Base-by-base conservation (phyloP, 2,113 vertebrate species). In the Gambusia affinis region DNA sequence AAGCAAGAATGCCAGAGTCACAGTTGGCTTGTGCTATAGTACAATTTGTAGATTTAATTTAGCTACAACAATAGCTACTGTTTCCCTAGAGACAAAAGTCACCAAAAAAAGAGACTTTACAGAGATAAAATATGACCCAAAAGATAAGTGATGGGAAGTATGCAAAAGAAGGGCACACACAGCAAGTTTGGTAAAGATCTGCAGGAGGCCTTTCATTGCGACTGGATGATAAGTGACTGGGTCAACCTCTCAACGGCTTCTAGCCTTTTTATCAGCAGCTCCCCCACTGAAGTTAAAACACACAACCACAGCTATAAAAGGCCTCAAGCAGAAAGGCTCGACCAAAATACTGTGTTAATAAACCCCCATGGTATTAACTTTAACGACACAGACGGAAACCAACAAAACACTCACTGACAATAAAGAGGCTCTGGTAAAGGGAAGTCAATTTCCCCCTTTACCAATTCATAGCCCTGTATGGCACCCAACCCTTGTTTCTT, bases 261-360 rank as follows among this genome's bases (percentile, higher is more conserved):
- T 73, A 61, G 29, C 17, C 24, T 27, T 75, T 77, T 77, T 60
- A 84, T 85, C 78, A 81, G 79, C 81, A 2, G 62, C 47, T 60
- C 72, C 15, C 62, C 82, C 14, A 2, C 83, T 65, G 74, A 88
- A 80, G 60, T 67, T 70, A 72, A 79, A 80, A 79, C 81, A 84
- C 78, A 78, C 67, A 74, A 61, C 77, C 64, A 0, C 10, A 4
- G 17, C 70, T 33, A 27, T 60, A 75, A 87, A 82, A 75, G 62
- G 5, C 73, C 75, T 62, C 27, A 3, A 51, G 76, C 81, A 35
- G 27, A n/a, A 24, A 84, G 54, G 17, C 64, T 44, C 22, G 28
- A 77, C 75, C 29, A 76, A 87, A 80, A 80, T 63, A 72, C 81
- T 12, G 77, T 90, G 89, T 83, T 91, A 81, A 88, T 82, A 89